These are phyloP conservation scores for Ctenopoma multispine DNA, from an alignment of 2,797 vertebrate species.

Conservation along the genomic window DNA sequence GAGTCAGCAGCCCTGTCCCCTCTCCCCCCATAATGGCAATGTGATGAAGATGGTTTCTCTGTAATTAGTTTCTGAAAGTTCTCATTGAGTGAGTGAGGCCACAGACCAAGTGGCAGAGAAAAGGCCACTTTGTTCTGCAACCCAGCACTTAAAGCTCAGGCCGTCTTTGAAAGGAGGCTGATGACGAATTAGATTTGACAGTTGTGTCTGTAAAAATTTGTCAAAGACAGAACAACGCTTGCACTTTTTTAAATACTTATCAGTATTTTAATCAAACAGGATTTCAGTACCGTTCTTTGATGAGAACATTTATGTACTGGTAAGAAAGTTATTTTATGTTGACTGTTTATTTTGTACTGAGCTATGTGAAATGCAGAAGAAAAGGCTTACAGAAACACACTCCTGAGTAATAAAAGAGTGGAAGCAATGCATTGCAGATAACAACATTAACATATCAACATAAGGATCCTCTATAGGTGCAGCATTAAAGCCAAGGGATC, in stretches of 20 bases:
- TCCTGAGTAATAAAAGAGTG: neutral
- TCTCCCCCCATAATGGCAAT: constrained; percentile 82
- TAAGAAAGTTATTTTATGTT: neutral
- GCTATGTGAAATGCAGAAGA: neutral
- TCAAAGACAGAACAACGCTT: constrained; percentile 23
- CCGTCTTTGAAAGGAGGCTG: constrained; percentile 56
- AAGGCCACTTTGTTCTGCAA: constrained; percentile 75
- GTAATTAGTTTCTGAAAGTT: constrained; percentile 88
- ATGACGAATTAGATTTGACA: constrained; percentile 45
- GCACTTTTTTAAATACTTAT: constrained; percentile 1
- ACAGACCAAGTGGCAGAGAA: constrained; percentile 68
- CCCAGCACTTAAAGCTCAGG: constrained; percentile 57
- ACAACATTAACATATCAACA: constrained; percentile 4
- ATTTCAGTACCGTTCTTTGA: neutral
- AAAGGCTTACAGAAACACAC: neutral
- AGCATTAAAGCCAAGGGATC: no score
- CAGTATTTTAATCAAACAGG: constrained; percentile 19
- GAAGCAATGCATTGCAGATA: neutral
- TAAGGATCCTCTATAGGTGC: neutral
- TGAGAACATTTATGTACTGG: constrained; percentile 5
- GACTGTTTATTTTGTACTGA: constrained; percentile 13
- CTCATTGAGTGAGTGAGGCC: constrained; percentile 77
- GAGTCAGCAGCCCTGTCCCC: constrained; percentile 78
- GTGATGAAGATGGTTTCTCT: constrained; percentile 87
- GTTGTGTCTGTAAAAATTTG: constrained; percentile 18